Evolutionary conservation across 2,888 invertebrate genomes (phyloP).

Genomic region (Entomobrya proxima): DNA sequence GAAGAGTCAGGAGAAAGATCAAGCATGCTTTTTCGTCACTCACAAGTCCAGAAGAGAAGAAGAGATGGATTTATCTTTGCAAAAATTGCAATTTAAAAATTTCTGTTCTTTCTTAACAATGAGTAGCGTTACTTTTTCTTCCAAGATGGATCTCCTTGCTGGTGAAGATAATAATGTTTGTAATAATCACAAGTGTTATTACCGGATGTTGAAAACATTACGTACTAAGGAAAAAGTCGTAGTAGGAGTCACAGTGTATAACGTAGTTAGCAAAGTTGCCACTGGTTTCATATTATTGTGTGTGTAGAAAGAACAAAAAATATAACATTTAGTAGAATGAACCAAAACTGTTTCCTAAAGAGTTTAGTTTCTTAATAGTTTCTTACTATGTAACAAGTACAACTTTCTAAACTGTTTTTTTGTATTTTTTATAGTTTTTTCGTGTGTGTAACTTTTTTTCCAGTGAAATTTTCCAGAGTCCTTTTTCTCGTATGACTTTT

Average conservation of each 20-base stretch:
- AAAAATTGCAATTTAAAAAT: too few species aligned
- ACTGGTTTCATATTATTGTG: too few species aligned
- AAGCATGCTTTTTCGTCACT: slow-evolving; percentile 42
- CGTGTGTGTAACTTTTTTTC: slow-evolving; percentile 56
- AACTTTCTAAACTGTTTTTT: slow-evolving; percentile 31
- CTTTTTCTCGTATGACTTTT: slow-evolving; percentile 73
- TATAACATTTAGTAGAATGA: not conserved
- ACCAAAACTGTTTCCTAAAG: slow-evolving; percentile 25
- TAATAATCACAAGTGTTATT: not conserved
- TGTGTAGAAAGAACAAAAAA: slow-evolving; percentile 3
- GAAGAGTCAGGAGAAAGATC: slow-evolving; percentile 38
- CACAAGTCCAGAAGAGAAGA: not conserved
- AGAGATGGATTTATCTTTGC: too few species aligned
- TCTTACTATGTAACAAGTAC: not conserved
- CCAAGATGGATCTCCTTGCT: not conserved
- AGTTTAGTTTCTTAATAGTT: not conserved
- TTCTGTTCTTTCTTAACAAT: not conserved
- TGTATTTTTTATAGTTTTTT: too few species aligned
- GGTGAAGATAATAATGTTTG: not conserved
- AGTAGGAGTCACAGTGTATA: too few species aligned
- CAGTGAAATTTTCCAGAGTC: slow-evolving; percentile 66
- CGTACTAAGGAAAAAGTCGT: too few species aligned
- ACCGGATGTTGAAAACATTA: slow-evolving; percentile 8
- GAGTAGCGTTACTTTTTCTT: slow-evolving; percentile 3
- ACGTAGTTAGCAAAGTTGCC: too few species aligned